phyloP scores from a whole-genome alignment of 2,113 vertebrate species.

The Semicossyphus pulcher region DNA sequence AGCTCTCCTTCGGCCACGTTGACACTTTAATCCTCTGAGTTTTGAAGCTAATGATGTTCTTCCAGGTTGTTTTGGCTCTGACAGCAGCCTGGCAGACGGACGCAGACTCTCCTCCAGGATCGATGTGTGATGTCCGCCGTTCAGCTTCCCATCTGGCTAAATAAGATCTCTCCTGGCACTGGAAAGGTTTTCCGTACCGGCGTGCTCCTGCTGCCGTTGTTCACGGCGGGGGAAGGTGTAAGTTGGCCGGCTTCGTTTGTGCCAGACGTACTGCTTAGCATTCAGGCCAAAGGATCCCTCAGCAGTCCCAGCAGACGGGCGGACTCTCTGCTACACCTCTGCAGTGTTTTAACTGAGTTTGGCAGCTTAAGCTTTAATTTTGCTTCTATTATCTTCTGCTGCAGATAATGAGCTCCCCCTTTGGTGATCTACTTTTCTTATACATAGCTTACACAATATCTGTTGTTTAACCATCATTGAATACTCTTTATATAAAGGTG shows the following conservation, averaged over 20 bases:
- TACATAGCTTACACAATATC: too few relatives aligned
- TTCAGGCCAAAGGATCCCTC: slow-evolving; percentile 39
- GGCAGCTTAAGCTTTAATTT: too few relatives aligned
- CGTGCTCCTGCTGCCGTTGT: slow-evolving; percentile 7
- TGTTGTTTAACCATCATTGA: too few relatives aligned
- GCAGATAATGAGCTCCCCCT: neutral
- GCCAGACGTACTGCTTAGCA: slow-evolving; percentile 40
- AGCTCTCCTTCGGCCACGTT: neutral
- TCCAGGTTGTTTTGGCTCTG: neutral
- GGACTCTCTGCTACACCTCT: slow-evolving; percentile 6
- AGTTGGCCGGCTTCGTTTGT: slow-evolving; percentile 7
- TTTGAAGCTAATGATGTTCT: neutral
- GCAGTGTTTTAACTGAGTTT: neutral
- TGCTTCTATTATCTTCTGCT: neutral
- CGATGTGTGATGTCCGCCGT: neutral
- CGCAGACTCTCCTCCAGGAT: neutral
- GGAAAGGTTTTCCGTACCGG: neutral
- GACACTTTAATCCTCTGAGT: neutral
- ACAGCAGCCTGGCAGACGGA: neutral
- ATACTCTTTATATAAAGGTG: too few relatives aligned
- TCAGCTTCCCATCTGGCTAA: slow-evolving; percentile 24
- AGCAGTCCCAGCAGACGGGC: neutral
- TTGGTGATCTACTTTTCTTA: too few relatives aligned
- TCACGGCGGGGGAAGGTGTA: slow-evolving; percentile 22
- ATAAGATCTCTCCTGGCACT: neutral